Evolutionary conservation across 2,888 invertebrate species (phyloP), one percentile per base, ranked within the genome.

Genomic region (Caenorhabditis parvicauda): DNA sequence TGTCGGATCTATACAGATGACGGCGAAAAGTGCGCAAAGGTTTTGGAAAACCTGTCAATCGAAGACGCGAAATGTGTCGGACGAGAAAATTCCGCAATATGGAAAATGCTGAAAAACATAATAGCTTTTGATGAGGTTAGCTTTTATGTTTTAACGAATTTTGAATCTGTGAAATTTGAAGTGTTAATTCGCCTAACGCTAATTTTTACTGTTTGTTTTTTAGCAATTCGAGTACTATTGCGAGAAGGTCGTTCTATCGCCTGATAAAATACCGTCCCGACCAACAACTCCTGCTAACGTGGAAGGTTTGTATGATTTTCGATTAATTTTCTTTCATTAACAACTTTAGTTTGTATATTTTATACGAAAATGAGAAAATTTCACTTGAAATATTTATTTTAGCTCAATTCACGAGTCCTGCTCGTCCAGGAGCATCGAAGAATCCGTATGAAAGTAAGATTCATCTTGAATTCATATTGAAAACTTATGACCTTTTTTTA

Each of bases 401-500:
- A n/a, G n/a, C n/a, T n/a, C n/a, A n/a, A n/a, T n/a, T n/a, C n/a
- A n/a, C n/a, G n/a, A n/a, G n/a, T n/a, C n/a, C n/a, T n/a, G n/a
- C n/a, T n/a, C n/a, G n/a, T n/a, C n/a, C n/a, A n/a, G n/a, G n/a
- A n/a, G n/a, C n/a, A n/a, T n/a, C n/a, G n/a, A n/a, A n/a, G n/a
- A n/a, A n/a, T n/a, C n/a, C n/a, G n/a, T n/a, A n/a, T 27, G 47
- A 17, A 37, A 45, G 61, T 61, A 50, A 54, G 51, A 51, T 45
- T 54, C 41, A 19, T 39, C 49, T 54, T 49, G 19, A 63, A 39
- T 45, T 45, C 53, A 48, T 60, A 60, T 62, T 60, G 35, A 35
- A 51, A 60, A 48, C 44, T 60, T n/a, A n/a, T n/a, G n/a, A n/a
- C n/a, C n/a, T 22, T 37, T 46, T 59, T 63, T 59, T 61, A 59